Conservation (phyloP, 2,113 vertebrate genomes). For the Amazona guildingii region DNA sequence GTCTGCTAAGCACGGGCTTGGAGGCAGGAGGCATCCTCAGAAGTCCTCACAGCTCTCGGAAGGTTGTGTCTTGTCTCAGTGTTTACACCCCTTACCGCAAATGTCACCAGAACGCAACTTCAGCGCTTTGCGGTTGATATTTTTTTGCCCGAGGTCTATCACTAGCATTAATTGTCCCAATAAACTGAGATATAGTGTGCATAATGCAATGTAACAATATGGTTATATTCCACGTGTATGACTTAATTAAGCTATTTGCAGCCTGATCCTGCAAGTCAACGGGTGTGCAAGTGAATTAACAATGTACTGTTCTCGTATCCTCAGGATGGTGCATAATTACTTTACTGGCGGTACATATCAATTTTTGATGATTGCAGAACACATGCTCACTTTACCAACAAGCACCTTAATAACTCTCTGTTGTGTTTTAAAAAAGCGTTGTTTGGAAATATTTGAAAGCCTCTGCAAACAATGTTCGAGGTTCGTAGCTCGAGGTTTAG, state of each 20-base stretch:
- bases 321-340: slow-evolving; percentile 84
- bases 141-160: slow-evolving; percentile 72
- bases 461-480: slow-evolving; percentile 60
- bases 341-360: slow-evolving; percentile 84
- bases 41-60: background rate
- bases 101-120: slow-evolving; percentile 63
- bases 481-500: slow-evolving; percentile 32
- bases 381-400: slow-evolving; percentile 80
- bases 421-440: slow-evolving; percentile 75
- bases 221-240: slow-evolving; percentile 81
- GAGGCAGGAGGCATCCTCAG: background rate
- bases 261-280: slow-evolving; percentile 83
- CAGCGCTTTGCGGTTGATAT: slow-evolving; percentile 37
- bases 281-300: slow-evolving; percentile 85
- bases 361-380: slow-evolving; percentile 86
- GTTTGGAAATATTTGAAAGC: slow-evolving; percentile 78
- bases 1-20: background rate
- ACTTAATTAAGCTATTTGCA: slow-evolving; percentile 88
- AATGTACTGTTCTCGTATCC: slow-evolving; percentile 79
- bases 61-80: background rate
- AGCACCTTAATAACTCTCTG: slow-evolving; percentile 79
- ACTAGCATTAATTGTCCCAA: slow-evolving; percentile 80
- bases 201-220: slow-evolving; percentile 79
- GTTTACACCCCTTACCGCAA: background rate
- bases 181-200: slow-evolving; percentile 82